Evolutionary conservation across 2,113 vertebrate species (phyloP), one percentile per base, ranked within the genome.

Genomic region (Notothenia coriiceps): DNA sequence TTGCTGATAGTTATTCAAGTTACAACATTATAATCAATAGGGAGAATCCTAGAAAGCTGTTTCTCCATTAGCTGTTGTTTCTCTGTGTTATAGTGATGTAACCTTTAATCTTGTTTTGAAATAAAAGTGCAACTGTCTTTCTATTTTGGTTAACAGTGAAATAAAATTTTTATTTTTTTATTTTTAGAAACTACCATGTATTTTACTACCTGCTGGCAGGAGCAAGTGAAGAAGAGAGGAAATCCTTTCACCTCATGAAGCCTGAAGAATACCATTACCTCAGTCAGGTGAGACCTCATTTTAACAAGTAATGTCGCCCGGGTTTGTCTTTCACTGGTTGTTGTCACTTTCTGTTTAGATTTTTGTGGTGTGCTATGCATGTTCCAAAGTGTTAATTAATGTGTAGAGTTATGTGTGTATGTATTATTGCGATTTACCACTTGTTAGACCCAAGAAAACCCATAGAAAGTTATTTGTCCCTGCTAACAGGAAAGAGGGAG

Each of bases 151-250:
- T 35, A 40, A 43, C 8, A 14, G 9, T 73, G 29, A 5, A 62
- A 73, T 40, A 6, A 10, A 0, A 46, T 7, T 61, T 10, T 60
- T 22, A n/a, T 46, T 66, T 20, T 47, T 50, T 14, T 76, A 2
- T 88, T 47, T 74, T n/a, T 83, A 99, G 98, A 93, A 99, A 99
- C 95, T 99, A 99, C 94, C 98, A 99, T 73, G 98, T 99, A 47
- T 99, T 99, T 94, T 99, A 99, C 94, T 99, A 99, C 96, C 97
- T 99, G 83, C 95, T 99, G 95, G 97, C 98, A 91, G 98, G 98
- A 91, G 94, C 97, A 0, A 98, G 95, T 54, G 97, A 99, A 88
- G 98, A 99, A 77, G 98, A 99, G 92, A 96, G 96, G 88, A 94
- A 93, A 46, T 93, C 95, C 15, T 99, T 99, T 91, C 97, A 99